Evolutionary conservation across 2,113 vertebrate genomes (phyloP).

Genomic region (Xyrauchen texanus): DNA sequence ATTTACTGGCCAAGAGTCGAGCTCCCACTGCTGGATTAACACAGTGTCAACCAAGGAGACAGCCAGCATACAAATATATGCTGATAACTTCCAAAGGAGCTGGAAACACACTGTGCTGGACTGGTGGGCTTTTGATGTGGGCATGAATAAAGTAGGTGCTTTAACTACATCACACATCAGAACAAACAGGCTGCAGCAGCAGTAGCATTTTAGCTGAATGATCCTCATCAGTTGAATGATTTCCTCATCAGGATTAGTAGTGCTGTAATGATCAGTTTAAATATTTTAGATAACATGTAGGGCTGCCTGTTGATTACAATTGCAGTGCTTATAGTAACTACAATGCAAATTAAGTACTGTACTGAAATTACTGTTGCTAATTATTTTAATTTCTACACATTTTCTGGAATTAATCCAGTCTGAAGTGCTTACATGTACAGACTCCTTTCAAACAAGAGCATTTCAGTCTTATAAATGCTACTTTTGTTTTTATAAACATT

Average conservation of each 20-base stretch:
- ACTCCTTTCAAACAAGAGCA: no score
- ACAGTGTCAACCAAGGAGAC: constrained; percentile 35
- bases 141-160: constrained; percentile 24
- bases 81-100: constrained; percentile 48
- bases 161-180: constrained; percentile 10
- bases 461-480: no score
- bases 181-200: constrained; percentile 1
- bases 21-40: constrained; percentile 45
- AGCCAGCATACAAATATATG: constrained; percentile 54
- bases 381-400: no score
- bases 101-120: constrained; percentile 30
- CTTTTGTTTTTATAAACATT: no score
- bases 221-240: no score
- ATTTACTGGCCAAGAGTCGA: background rate
- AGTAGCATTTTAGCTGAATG: constrained; percentile 12
- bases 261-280: no score
- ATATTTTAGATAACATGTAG: background rate
- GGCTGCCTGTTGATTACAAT: no score
- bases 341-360: no score
- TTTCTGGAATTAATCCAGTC: no score
- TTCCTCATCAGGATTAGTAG: background rate
- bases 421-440: no score
- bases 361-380: no score
- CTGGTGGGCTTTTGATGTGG: constrained; percentile 34
- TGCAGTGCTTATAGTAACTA: no score